Percentiles rank a stretch among this genome's conserved stretches.
These are phyloP conservation scores for Helogale parvula DNA, from an alignment of 2,113 vertebrate genomes.

Conservation along the genomic window DNA sequence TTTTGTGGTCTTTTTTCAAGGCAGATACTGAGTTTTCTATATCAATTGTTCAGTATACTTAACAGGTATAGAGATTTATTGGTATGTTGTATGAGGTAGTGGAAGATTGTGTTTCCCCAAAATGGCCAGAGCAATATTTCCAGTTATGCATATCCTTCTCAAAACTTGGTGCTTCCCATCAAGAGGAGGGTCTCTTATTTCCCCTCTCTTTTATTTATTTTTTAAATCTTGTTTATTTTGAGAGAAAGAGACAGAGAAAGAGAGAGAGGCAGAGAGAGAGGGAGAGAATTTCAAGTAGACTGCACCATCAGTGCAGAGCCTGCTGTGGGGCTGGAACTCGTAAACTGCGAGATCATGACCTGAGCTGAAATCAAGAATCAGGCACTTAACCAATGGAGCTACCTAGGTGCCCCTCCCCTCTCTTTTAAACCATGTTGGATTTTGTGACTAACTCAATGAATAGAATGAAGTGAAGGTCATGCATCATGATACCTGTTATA, in stretches of 20 bases:
- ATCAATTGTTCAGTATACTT: background rate
- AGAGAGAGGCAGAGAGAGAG: no score
- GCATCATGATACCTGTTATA: no score
- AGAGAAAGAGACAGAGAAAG: no score
- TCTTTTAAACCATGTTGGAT: background rate
- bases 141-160: background rate
- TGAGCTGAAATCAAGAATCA: no score
- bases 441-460: background rate
- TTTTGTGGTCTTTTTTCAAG: background rate
- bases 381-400: no score
- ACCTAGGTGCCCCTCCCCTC: background rate
- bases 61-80: background rate
- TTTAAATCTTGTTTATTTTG: no score
- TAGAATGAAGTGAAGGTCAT: background rate
- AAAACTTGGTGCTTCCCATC: background rate
- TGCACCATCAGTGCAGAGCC: no score
- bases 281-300: no score
- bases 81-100: background rate
- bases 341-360: no score
- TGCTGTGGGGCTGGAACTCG: no score
- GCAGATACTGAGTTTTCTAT: background rate
- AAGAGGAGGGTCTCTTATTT: background rate
- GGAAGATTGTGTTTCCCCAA: background rate
- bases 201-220: background rate
- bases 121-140: background rate